Base-by-base conservation (phyloP, 2,113 vertebrate species). In the Gobius niger region DNA sequence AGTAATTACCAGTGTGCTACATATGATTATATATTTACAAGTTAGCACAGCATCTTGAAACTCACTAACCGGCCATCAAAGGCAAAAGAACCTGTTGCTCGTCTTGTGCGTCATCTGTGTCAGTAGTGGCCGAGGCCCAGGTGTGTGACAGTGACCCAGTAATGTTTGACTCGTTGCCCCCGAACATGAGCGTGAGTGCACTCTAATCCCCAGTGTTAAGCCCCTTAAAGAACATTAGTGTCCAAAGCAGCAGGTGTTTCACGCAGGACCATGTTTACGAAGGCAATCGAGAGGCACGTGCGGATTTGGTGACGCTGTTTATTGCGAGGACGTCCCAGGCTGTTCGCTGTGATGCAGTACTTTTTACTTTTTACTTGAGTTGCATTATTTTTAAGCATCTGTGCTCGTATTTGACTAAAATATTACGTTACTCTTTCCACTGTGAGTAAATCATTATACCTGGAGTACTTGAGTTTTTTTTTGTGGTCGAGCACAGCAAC, bases 91-190 rank as follows among this genome's bases (percentile, higher is more conserved):
- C 8, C 57, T 42, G 40, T 40, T 60, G 7, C 7, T 41, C 8
- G 34, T 44, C 34, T 16, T 42, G 34, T 60, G 57, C 34, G 50
- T 62, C 86, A 85, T 82, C 82, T 76, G 80, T 83, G 80, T 86
- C 80, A 82, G 71, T 80, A 83, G 77, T 70, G 53, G 42, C 72
- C 77, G 68, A 40, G 6, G 80, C 86, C 73, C 78, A 83, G 85
- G 87, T 87, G 85, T 87, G 80, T 76, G 69, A 75, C 76, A 71
- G 64, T 91, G 88, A 91, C 87, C 88, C 74, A 89, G 72, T 90
- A 89, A 91, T 16, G 57, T 90, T 88, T 90, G 85, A 87, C 85
- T 77, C 52, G 14, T 72, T 64, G 47, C 44, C 63, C 74, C 77
- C 69, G 82, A 87, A 78, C 65, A 57, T 87, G 73, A 88, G 73